Evolutionary conservation across 1,140 invertebrate genomes (phyloP).

Genomic region (Cryptotermes secundus): DNA sequence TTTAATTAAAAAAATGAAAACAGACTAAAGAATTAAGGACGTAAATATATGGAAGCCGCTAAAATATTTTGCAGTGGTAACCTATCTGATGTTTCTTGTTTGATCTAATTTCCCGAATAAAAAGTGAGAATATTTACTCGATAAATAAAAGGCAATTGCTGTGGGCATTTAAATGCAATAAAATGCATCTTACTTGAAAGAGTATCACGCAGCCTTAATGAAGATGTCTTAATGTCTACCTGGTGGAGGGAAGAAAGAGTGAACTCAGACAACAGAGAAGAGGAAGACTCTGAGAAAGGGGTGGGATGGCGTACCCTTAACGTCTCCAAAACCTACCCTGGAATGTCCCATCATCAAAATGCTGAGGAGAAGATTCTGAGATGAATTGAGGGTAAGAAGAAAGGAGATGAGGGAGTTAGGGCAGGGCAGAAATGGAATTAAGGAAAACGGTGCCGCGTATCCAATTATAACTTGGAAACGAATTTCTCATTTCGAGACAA

Average conservation of each 20-base stretch:
- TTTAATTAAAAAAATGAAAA: too few species aligned
- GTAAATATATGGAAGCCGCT: too few species aligned
- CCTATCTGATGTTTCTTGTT: too few species aligned
- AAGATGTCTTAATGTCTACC: slow-evolving; percentile 32
- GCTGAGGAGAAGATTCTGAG: slow-evolving; percentile 31
- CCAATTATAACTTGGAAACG: slow-evolving; percentile 52
- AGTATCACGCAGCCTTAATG: slow-evolving; percentile 20
- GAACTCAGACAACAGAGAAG: neutral
- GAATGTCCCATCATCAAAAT: slow-evolving; percentile 30
- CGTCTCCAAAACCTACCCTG: slow-evolving; percentile 13
- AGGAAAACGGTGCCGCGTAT: slow-evolving; percentile 43
- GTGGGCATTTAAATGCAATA: too few species aligned
- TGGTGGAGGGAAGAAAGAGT: slow-evolving; percentile 22
- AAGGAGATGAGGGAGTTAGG: slow-evolving; percentile 34
- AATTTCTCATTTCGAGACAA: slow-evolving; percentile 54
- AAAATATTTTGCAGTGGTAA: too few species aligned
- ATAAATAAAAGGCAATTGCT: too few species aligned
- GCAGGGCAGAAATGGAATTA: slow-evolving; percentile 34
- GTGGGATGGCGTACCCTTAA: neutral
- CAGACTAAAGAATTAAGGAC: too few species aligned
- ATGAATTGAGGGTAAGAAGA: slow-evolving; percentile 35
- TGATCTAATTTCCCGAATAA: too few species aligned
- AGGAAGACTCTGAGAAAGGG: neutral
- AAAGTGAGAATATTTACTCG: too few species aligned
- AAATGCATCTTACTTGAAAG: neutral